Base-by-base conservation (phyloP, 2,113 vertebrate species). In the Corydoras maculifer region DNA sequence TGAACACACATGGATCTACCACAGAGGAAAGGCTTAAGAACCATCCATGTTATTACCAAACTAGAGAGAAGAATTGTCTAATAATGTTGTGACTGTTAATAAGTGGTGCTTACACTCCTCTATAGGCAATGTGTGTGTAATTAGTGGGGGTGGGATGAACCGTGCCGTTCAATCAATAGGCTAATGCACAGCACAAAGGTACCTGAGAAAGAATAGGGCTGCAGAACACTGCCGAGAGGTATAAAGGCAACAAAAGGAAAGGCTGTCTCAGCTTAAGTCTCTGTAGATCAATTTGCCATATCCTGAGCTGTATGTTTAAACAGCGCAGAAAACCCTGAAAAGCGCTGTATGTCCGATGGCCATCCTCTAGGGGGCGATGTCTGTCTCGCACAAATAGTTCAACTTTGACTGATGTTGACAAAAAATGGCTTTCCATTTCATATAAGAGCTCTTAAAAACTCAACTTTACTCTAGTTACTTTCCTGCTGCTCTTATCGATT, bases 41-140 rank as follows among this genome's bases (percentile, higher is more conserved):
- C 77, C 51, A 62, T 61, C 69, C 35, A 35, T 69, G 57, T 72
- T 65, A 78, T 75, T 72, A 65, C 65, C 30, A 18, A 55, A 55
- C 13, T 9, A 25, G 60, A 65, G 60, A 69, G 69, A 75, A 73
- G 58, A 49, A 51, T 14, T 50, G 77, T 35, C 54, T 75, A 77
- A 75, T 75, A 72, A 73, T 77, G 75, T 75, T 73, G 72, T 75
- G 78, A 72, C 73, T 80, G 54, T 75, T 80, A 77, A 77, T 71
- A 71, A 75, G 69, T 32, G 32, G 35, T 58, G 62, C 62, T 77
- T 72, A 63, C 55, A 51, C 65, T 31, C 30, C 62, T 75, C 71
- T 75, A 77, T 69, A 79, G 71, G 73, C 67, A 50, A 61, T 70
- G 68, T 69, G 67, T 73, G 65, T 77, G 63, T 77, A 74, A 80